A percentile compares a stretch with the other conserved stretches of the same genome.
phyloP scores from a whole-genome alignment of 2,113 vertebrate species.

The Gavia stellata region DNA sequence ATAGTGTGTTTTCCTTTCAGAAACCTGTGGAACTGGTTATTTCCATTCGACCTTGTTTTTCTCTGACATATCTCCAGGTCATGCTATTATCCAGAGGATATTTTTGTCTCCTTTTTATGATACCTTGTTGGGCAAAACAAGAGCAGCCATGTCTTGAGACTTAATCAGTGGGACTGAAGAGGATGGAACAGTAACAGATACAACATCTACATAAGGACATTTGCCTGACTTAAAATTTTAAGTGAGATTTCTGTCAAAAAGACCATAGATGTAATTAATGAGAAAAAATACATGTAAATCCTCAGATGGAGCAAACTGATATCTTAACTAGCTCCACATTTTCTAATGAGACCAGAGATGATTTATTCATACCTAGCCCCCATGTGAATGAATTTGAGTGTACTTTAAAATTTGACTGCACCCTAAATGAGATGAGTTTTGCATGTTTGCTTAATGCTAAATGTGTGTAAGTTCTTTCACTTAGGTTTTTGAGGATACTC shows the following conservation, averaged over 20 bases:
- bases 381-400: background rate
- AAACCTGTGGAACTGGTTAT: background rate
- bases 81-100: background rate
- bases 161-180: background rate
- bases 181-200: background rate
- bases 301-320: background rate
- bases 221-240: background rate
- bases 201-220: background rate
- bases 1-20: background rate
- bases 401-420: background rate
- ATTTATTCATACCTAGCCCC: background rate
- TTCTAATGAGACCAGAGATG: background rate
- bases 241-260: background rate
- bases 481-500: background rate
- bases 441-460: background rate
- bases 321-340: background rate
- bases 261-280: background rate
- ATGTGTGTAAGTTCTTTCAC: background rate
- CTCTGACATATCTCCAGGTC: background rate
- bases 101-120: background rate
- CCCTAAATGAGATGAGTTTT: background rate
- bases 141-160: background rate
- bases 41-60: background rate
- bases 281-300: background rate
- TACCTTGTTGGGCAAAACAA: constrained; percentile 11